These are phyloP conservation scores for Porites lobata DNA, from an alignment of 92 coral and sea anemone genomes.

Conservation along the genomic window DNA sequence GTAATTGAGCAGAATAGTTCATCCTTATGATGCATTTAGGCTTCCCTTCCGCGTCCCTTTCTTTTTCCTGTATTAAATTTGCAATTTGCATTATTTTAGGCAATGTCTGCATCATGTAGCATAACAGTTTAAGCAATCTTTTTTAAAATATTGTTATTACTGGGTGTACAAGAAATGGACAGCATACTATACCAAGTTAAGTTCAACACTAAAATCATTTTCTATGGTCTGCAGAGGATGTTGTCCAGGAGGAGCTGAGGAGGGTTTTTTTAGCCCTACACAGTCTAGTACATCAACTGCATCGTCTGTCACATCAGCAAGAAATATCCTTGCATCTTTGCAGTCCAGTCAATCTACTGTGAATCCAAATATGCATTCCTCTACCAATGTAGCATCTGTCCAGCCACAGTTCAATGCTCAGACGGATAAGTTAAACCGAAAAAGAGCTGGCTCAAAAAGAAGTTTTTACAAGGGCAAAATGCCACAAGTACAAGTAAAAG, in stretches of 20 bases:
- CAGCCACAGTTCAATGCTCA: slow-evolving; percentile 40
- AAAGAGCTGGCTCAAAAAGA: slow-evolving; percentile 33
- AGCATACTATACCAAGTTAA: too few relatives aligned
- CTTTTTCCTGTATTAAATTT: too few relatives aligned
- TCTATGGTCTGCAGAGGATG: slow-evolving; percentile 14
- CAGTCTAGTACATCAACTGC: slow-evolving; percentile 10
- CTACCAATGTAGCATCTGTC: not conserved
- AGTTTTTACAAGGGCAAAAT: slow-evolving; percentile 50
- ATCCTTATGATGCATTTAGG: too few relatives aligned
- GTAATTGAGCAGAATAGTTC: too few relatives aligned
- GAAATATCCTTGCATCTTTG: slow-evolving; percentile 25
- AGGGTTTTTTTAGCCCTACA: slow-evolving; percentile 45
- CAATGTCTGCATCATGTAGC: too few relatives aligned
- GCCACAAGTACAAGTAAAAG: slow-evolving; percentile 28
- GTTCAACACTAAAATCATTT: not conserved
- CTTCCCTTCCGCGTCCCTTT: too few relatives aligned
- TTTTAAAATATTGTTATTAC: too few relatives aligned
- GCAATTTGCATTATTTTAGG: too few relatives aligned
- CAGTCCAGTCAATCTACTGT: not conserved
- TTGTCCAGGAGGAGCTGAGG: slow-evolving; percentile 42
- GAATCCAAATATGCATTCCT: not conserved
- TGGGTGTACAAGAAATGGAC: too few relatives aligned
- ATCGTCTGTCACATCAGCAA: slow-evolving; percentile 3
- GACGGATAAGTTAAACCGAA: slow-evolving; percentile 32
- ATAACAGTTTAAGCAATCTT: too few relatives aligned